These are phyloP conservation scores for Caradrina kadenii DNA, from an alignment of 2,888 invertebrate genomes.

Conservation along the genomic window DNA sequence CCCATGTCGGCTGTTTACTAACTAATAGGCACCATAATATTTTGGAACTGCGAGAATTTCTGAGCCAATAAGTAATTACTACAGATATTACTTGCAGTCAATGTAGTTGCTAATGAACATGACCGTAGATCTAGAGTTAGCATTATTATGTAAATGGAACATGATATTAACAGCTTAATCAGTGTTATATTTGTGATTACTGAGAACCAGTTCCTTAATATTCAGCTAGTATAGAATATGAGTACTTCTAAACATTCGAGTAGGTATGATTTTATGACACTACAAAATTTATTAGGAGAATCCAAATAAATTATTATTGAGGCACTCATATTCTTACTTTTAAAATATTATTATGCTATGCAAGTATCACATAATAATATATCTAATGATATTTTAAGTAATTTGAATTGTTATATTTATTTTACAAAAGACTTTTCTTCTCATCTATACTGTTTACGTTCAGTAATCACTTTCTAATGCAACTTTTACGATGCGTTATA, in stretches of 20 bases:
- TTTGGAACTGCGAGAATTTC: conserved; percentile 5
- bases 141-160: conserved; percentile 43
- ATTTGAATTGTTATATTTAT: neutral
- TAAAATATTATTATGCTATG: too few relatives aligned
- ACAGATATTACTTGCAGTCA: conserved; percentile 2
- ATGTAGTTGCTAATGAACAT: conserved; percentile 19
- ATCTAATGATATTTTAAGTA: too few relatives aligned
- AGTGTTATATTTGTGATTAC: conserved; percentile 7
- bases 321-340: neutral
- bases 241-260: neutral
- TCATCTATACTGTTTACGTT: conserved; percentile 50
- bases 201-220: conserved; percentile 4
- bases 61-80: neutral
- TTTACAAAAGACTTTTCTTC: conserved; percentile 36
- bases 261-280: neutral
- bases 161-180: conserved; percentile 29
- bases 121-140: conserved; percentile 7
- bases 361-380: too few relatives aligned
- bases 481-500: conserved; percentile 57
- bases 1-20: neutral
- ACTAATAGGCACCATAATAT: neutral
- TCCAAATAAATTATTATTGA: neutral
- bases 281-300: conserved; percentile 4
- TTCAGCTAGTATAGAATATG: neutral
- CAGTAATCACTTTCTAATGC: conserved; percentile 57